Percentiles rank a stretch among this genome's conserved stretches.
phyloP scores from a whole-genome alignment of 1,140 invertebrate genomes.

The Orchestia grillus region DNA sequence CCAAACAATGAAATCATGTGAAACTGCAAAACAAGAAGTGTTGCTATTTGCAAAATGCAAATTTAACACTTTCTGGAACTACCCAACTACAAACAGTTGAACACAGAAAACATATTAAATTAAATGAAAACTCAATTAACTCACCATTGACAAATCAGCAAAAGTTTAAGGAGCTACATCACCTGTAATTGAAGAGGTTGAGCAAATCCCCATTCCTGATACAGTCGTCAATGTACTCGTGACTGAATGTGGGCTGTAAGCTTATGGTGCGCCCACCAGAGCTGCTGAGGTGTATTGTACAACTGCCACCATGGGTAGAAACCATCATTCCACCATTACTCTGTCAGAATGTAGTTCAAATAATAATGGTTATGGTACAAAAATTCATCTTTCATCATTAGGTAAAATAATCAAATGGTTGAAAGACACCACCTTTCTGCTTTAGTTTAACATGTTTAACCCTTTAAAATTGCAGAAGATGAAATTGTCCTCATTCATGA shows the following conservation, averaged over 20 bases:
- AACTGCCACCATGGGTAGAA: background rate
- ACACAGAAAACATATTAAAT: too few relatives aligned
- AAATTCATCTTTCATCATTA: too few relatives aligned
- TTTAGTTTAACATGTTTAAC: too few relatives aligned
- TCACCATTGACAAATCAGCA: background rate
- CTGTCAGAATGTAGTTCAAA: background rate
- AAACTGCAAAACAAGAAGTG: background rate
- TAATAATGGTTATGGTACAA: background rate
- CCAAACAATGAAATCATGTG: too few relatives aligned
- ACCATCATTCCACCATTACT: conserved; percentile 1
- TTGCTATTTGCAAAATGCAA: background rate
- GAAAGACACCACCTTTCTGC: too few relatives aligned
- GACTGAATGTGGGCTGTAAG: background rate
- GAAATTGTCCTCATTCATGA: too few relatives aligned
- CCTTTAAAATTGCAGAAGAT: too few relatives aligned
- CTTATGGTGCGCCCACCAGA: background rate
- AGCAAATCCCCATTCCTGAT: background rate
- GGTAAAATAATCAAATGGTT: too few relatives aligned
- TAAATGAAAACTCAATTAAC: too few relatives aligned
- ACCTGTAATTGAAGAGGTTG: background rate
- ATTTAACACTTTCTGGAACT: too few relatives aligned
- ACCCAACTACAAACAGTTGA: too few relatives aligned
- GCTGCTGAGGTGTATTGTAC: background rate
- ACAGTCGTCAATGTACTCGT: background rate
- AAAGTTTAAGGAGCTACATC: background rate